Evolutionary conservation across 92 coral and sea anemone genomes (phyloP).

Genomic region (Parazoanthus swiftii): DNA sequence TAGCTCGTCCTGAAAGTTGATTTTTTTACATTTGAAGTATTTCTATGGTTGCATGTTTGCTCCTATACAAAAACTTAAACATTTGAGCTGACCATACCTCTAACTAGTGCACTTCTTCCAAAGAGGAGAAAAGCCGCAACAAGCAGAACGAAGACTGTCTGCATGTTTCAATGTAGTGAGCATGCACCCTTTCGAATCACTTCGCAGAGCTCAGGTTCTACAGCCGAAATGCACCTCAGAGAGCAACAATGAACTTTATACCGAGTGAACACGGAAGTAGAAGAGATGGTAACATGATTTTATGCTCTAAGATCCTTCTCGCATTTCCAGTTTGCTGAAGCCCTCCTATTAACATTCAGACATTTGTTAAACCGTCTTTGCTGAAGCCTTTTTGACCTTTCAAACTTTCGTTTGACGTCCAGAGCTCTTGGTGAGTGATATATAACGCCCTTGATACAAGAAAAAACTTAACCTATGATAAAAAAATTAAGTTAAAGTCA

Average conservation of each 20-base stretch:
- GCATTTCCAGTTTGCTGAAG: conserved; percentile 8
- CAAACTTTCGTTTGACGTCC: background rate
- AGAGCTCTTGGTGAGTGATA: background rate
- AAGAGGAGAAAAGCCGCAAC: background rate
- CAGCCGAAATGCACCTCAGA: background rate
- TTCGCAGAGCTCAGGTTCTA: background rate
- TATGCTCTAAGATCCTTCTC: background rate
- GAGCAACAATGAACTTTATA: too few species aligned
- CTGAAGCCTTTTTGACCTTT: background rate
- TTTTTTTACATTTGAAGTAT: background rate
- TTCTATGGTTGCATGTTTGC: background rate
- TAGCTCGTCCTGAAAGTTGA: too few species aligned
- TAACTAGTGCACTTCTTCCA: background rate
- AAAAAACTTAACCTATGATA: too few species aligned
- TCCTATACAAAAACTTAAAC: background rate
- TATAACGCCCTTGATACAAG: too few species aligned
- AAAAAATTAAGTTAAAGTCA: too few species aligned
- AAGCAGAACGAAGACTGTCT: background rate
- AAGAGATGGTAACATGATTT: background rate
- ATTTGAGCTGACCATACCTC: background rate
- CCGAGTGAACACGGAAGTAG: conserved; percentile 2
- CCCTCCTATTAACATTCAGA: background rate
- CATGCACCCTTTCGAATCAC: background rate
- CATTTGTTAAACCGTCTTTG: background rate
- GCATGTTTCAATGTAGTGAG: background rate